These are phyloP conservation scores for Cheirogaleus medius DNA, from an alignment of 2,113 vertebrate species.

Conservation along the genomic window DNA sequence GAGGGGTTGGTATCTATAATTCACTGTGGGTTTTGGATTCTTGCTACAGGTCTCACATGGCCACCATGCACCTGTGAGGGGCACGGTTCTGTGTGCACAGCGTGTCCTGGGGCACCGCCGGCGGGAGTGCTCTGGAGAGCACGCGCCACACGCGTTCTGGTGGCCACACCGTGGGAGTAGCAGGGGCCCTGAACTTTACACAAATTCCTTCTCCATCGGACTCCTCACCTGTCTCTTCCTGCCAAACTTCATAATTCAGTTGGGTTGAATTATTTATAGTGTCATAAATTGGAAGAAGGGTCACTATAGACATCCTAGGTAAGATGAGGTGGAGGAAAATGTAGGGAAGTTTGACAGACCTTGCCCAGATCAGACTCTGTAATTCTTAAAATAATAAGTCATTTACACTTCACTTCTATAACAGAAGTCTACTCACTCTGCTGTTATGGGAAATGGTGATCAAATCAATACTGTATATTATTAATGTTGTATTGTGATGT, in stretches of 20 bases:
- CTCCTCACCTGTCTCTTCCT: not conserved
- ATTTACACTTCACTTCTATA: not conserved
- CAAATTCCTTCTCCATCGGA: not conserved
- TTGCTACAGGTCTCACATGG: not conserved
- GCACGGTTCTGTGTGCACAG: accelerated
- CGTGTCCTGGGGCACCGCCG: accelerated
- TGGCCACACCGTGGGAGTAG: not conserved
- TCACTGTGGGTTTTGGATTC: not conserved
- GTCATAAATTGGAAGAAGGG: not conserved
- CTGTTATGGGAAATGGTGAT: not conserved
- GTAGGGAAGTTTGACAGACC: not conserved
- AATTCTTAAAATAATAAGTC: not conserved
- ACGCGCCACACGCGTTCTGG: not conserved
- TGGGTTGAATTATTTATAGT: not conserved
- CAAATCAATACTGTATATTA: not conserved
- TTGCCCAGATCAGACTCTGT: conserved; percentile 1
- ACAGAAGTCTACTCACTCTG: not conserved
- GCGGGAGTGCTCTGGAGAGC: not conserved
- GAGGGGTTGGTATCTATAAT: not conserved
- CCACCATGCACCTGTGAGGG: not conserved
- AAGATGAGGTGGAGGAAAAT: not conserved
- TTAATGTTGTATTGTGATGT: not conserved
- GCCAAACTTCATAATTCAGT: not conserved
- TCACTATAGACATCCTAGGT: not conserved
- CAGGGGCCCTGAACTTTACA: not conserved